Base-by-base conservation (phyloP, 2,888 invertebrate species). In the Meandrusa payeni region DNA sequence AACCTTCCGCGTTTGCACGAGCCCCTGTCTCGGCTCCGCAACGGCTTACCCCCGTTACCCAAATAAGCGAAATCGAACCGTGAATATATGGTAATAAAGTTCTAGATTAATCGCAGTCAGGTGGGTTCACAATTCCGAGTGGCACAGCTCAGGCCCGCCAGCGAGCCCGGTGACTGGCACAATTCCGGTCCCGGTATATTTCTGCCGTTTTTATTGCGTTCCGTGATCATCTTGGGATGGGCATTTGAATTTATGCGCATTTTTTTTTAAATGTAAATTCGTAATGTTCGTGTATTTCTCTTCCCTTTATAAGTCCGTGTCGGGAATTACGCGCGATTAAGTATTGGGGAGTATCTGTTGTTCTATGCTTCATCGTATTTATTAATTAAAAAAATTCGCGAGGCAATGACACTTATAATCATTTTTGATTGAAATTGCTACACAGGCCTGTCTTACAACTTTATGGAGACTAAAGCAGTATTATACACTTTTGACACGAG, bases 151-250 rank as follows among this genome's bases (percentile, higher is more conserved):
- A 59, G 64, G 61, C 70, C 68, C 69, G 74, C 66, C 72, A 76
- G 65, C 70, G 75, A 69, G 69, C 76, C 75, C 69, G 74, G 78
- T 87, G 86, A 86, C 86, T 80, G 76, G 86, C 83, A 80, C 76
- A 79, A 78, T 81, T 83, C 69, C 65, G 76, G 73, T 72, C 71
- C 69, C 67, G 69, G 74, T 75, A 65, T 82, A 77, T 82, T 81
- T 83, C 78, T 76, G 67, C 68, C 63, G 76, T 78, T 80, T 81
- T 81, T 82, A 77, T 80, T 79, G 70, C 71, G 61, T 73, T 68
- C 69, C 63, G 62, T 57, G 66, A 68, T 69, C 67, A 70, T 57
- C 56, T 54, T 39, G 46, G 50, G 48, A 45, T 54, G 46, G 53
- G 52, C 42, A 46, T 38, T 38, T 38, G 38, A 15, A 38, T 43